These are phyloP conservation scores for Eupleurogrammus muticus DNA, from an alignment of 2,797 vertebrate genomes.

Conservation along the genomic window DNA sequence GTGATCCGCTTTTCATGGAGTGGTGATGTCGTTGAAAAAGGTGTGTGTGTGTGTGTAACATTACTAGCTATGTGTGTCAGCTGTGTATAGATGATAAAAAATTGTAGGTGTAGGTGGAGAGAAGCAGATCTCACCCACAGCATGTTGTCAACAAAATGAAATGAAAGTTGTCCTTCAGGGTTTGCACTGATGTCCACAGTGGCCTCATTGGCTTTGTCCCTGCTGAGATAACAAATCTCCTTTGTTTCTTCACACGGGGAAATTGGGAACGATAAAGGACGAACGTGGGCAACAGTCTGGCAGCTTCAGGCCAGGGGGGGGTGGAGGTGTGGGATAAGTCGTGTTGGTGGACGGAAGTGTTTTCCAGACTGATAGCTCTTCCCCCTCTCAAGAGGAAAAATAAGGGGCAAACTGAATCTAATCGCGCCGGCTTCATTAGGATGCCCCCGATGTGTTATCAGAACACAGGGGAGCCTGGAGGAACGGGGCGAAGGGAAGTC, in stretches of 20 bases:
- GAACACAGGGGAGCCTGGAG: slow-evolving; percentile 48
- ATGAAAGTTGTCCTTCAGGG: slow-evolving; percentile 15
- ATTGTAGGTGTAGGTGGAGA: no score
- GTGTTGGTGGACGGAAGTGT: slow-evolving; percentile 72
- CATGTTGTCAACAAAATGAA: background rate
- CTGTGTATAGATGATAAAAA: no score
- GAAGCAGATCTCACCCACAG: no score
- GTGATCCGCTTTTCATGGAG: no score
- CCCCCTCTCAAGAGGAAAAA: slow-evolving; percentile 58
- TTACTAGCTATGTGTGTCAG: no score
- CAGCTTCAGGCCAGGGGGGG: slow-evolving; percentile 25
- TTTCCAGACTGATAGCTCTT: slow-evolving; percentile 69
- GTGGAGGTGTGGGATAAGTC: slow-evolving; percentile 66
- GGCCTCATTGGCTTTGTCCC: slow-evolving; percentile 35
- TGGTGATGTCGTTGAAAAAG: no score
- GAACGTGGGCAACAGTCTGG: slow-evolving; percentile 26
- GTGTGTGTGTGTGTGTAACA: no score
- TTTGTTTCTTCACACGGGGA: slow-evolving; percentile 51
- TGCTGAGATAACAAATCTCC: slow-evolving; percentile 48
- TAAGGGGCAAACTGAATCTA: slow-evolving; percentile 69
- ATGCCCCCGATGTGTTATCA: slow-evolving; percentile 70
- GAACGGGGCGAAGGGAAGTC: slow-evolving; percentile 51
- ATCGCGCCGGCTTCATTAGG: slow-evolving; percentile 75
- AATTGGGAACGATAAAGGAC: slow-evolving; percentile 43
- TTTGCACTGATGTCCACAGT: slow-evolving; percentile 31